A percentile compares a stretch with the other conserved stretches of the same genome.
phyloP scores from a whole-genome alignment of 2,888 invertebrate species.

The Sabatieria punctata region DNA sequence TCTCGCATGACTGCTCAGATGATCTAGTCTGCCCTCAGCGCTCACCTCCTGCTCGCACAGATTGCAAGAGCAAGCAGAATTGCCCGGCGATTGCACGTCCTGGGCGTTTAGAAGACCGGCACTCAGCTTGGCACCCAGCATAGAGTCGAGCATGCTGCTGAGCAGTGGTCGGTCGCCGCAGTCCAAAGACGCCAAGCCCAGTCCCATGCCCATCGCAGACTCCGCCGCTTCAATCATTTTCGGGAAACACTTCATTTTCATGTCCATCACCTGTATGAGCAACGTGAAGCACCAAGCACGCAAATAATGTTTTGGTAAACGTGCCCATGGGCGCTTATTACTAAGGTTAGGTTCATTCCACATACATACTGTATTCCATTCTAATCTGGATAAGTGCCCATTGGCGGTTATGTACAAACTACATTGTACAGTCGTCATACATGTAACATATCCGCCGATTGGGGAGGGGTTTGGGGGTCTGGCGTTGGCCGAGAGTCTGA shows the following conservation, averaged over 20 bases:
- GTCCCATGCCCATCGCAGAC: background rate
- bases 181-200: background rate
- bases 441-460: no score
- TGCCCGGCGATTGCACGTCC: background rate
- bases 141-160: background rate
- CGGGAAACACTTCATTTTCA: constrained; percentile 8
- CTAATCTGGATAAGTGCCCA: no score
- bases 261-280: constrained; percentile 7
- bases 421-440: no score
- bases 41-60: no score
- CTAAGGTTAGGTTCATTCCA: no score
- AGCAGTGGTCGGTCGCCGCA: background rate
- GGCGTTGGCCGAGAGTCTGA: no score
- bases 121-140: background rate
- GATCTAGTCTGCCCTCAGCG: background rate
- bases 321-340: no score
- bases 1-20: constrained; percentile 1
- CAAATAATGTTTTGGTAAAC: no score
- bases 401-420: no score
- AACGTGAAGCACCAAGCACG: no score
- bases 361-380: no score
- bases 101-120: background rate
- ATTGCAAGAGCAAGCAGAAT: background rate
- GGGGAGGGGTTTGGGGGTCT: no score
- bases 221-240: background rate